phyloP scores from a whole-genome alignment of 2,888 invertebrate genomes.

The Chymomyza caudatula region DNA sequence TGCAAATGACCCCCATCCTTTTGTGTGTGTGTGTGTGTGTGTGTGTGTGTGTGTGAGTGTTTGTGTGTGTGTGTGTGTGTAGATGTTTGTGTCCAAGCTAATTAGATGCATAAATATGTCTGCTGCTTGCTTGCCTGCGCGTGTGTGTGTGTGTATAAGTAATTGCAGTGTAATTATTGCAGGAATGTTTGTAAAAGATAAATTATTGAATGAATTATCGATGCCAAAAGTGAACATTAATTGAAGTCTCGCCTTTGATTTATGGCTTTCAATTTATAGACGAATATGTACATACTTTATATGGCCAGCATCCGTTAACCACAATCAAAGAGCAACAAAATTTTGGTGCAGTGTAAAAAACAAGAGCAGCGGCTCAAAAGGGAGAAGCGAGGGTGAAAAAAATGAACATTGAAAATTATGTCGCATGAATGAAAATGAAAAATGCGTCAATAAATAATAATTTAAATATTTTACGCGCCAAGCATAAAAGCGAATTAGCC shows the following conservation, averaged over 20 bases:
- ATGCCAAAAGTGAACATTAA: constrained; percentile 64
- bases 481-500: constrained; percentile 56
- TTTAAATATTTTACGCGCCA: constrained; percentile 54
- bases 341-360: background rate
- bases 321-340: background rate
- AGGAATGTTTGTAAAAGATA: constrained; percentile 53
- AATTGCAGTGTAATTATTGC: constrained; percentile 66
- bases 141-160: constrained; percentile 35
- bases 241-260: constrained; percentile 62
- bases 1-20: too few relatives aligned
- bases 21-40: too few relatives aligned
- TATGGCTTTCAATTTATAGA: constrained; percentile 56
- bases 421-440: constrained; percentile 38
- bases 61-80: background rate
- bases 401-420: constrained; percentile 12
- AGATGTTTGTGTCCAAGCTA: constrained; percentile 17
- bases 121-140: constrained; percentile 15
- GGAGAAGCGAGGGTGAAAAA: background rate
- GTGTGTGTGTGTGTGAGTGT: too few relatives aligned
- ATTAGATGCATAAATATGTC: constrained; percentile 37
- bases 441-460: constrained; percentile 62
- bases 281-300: constrained; percentile 30
- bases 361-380: background rate
- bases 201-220: constrained; percentile 67
- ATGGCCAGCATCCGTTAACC: background rate